A percentile compares a stretch with the other conserved stretches of the same genome.
These are phyloP conservation scores for Trichonephila clavata DNA, from an alignment of 1,140 invertebrate species.

Conservation along the genomic window DNA sequence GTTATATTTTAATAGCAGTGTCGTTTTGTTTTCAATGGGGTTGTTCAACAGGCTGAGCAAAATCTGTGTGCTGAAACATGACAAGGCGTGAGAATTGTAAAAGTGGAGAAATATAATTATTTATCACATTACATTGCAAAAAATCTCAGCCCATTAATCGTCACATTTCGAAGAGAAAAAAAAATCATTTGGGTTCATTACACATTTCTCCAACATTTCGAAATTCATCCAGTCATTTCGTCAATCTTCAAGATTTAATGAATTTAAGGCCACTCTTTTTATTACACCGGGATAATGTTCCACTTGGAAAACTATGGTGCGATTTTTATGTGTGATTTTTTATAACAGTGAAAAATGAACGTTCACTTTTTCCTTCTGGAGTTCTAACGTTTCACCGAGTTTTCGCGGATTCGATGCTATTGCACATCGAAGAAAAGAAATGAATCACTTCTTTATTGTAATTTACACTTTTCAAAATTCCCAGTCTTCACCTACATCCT, in stretches of 20 bases:
- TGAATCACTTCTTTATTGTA: neutral
- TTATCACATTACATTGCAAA: conserved; percentile 75
- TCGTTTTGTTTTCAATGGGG: conserved; percentile 62
- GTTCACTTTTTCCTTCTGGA: conserved; percentile 21
- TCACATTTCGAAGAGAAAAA: conserved; percentile 34
- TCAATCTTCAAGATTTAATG: conserved; percentile 49
- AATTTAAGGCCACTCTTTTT: conserved; percentile 75
- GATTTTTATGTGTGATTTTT: conserved; percentile 58
- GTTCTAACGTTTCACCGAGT: conserved; percentile 39
- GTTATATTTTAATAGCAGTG: conserved; percentile 51
- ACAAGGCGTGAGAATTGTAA: conserved; percentile 74
- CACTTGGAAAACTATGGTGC: conserved; percentile 73
- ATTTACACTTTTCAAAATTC: conserved; percentile 66
- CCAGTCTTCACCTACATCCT: conserved; percentile 75
- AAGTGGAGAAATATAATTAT: conserved; percentile 74
- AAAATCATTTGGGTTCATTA: conserved; percentile 16
- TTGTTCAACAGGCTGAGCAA: conserved; percentile 72
- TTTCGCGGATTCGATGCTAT: conserved; percentile 24
- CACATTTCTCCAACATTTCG: conserved; percentile 1
- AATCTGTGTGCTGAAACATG: conserved; percentile 71
- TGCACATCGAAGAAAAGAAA: conserved; percentile 29
- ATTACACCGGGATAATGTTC: conserved; percentile 72
- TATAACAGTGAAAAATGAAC: conserved; percentile 70
- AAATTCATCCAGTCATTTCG: conserved; percentile 36
- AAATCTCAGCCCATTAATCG: conserved; percentile 66